phyloP scores from a whole-genome alignment of 2,888 invertebrate genomes.

The Criorhina ranunculi region DNA sequence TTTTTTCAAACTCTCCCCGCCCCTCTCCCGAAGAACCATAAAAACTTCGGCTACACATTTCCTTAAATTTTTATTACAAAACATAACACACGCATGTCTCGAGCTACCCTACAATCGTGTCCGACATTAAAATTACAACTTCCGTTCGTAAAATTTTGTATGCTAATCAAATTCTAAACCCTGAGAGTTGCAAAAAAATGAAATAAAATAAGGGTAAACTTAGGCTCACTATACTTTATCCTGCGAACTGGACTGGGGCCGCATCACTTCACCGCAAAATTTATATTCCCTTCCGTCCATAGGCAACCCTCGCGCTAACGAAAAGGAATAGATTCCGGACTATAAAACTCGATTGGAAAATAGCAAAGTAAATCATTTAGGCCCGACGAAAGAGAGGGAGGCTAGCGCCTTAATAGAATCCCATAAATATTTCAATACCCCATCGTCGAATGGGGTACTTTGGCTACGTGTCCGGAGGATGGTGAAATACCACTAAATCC shows the following conservation, averaged over 20 bases:
- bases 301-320: not conserved
- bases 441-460: too few relatives aligned
- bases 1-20: too few relatives aligned
- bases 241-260: too few relatives aligned
- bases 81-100: too few relatives aligned
- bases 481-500: too few relatives aligned
- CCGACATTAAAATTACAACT: conserved; percentile 46
- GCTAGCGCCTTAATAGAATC: too few relatives aligned
- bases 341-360: conserved; percentile 61
- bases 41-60: too few relatives aligned
- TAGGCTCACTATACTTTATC: too few relatives aligned
- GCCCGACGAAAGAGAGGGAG: not conserved
- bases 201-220: not conserved
- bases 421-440: not conserved
- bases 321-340: conserved; percentile 35
- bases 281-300: not conserved
- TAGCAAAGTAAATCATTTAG: conserved; percentile 59
- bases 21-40: too few relatives aligned
- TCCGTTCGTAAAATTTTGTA: conserved; percentile 26
- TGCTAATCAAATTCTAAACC: conserved; percentile 55
- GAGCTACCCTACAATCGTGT: conserved; percentile 7
- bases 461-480: too few relatives aligned
- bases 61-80: too few relatives aligned
- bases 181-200: not conserved
- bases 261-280: not conserved